Evolutionary conservation across 2,888 invertebrate genomes (phyloP).

Genomic region (Ypsolopha scabrella): DNA sequence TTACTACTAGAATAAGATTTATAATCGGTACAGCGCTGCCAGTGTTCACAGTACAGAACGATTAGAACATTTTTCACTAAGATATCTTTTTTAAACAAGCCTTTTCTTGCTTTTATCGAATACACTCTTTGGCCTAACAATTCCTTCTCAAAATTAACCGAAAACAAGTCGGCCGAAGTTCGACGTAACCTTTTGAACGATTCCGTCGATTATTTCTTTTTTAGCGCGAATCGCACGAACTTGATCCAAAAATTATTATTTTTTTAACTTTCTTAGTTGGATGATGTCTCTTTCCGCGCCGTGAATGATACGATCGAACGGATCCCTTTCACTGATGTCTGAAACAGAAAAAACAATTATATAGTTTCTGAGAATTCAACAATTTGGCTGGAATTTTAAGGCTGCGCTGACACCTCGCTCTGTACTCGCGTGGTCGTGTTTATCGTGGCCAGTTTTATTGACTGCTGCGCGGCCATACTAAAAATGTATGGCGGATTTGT

Average conservation of each 20-base stretch:
- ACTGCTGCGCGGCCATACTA: no score
- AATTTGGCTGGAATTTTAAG: no score
- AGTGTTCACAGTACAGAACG: no score
- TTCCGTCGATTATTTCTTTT: background rate
- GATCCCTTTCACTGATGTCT: conserved; percentile 90
- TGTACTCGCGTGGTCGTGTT: no score
- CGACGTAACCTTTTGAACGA: background rate
- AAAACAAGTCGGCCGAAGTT: background rate
- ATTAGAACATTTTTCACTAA: background rate
- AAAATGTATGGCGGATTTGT: no score
- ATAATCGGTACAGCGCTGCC: no score
- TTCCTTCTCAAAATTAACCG: background rate
- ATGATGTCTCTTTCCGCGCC: conserved; percentile 74
- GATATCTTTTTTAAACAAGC: background rate
- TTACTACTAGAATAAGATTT: no score
- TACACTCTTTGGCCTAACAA: background rate
- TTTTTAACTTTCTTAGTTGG: conserved; percentile 11
- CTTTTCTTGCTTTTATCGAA: background rate
- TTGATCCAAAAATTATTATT: background rate
- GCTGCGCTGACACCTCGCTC: no score
- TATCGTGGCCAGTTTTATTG: no score
- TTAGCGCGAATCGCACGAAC: background rate
- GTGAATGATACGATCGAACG: conserved; percentile 88
- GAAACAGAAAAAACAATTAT: conserved; percentile 51
- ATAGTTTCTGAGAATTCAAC: no score